Evolutionary conservation across 1,140 invertebrate genomes (phyloP), one percentile per base, ranked within the genome.

Genomic region (Nasonia longicornis): DNA sequence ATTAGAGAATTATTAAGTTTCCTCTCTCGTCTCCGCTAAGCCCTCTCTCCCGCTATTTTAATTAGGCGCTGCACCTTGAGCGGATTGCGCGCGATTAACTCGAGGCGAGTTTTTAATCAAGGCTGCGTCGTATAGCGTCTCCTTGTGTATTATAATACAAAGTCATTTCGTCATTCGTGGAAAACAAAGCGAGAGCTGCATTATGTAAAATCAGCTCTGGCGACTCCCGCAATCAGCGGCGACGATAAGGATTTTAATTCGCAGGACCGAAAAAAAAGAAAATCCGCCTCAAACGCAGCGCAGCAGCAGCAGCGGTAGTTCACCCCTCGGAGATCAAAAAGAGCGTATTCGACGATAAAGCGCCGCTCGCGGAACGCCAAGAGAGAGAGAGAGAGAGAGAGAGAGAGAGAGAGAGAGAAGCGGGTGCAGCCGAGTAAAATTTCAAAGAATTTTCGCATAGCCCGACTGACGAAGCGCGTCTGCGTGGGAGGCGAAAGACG

Each of bases 1-100:
- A 81, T 80, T 69, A 38, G 42, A 42, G 20, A 71, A 76, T 71
- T 77, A 76, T 77, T 69, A 81, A 76, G 73, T 67, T 52, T 80
- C 69, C n/a, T 72, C 45, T 67, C 16, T 29, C 38, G 22, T 48
- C 58, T 52, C 26, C 26, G 26, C 26, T 26, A 1, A 26, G 26
- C 26, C 1, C 26, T 26, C 26, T 26, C 26, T 26, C 26, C 26
- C 48, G 48, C 12, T 52, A 6, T 35, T 80, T 74, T 74, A 79
- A 71, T 79, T 79, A 71, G 69, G 20, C 31, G 31, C 31, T 14
- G 6, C 20, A 52, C 12, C 64, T 72, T 20, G 38, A 63, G 22
- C 45, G 26, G n/a, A 66, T 29, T 52, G 12, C 16, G 8, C 1
- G 38, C 38, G 38, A 35, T 35, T 35, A 35, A 35, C 31, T 35